Evolutionary conservation across 2,113 vertebrate species (phyloP).

Genomic region (Aramus guarauna): DNA sequence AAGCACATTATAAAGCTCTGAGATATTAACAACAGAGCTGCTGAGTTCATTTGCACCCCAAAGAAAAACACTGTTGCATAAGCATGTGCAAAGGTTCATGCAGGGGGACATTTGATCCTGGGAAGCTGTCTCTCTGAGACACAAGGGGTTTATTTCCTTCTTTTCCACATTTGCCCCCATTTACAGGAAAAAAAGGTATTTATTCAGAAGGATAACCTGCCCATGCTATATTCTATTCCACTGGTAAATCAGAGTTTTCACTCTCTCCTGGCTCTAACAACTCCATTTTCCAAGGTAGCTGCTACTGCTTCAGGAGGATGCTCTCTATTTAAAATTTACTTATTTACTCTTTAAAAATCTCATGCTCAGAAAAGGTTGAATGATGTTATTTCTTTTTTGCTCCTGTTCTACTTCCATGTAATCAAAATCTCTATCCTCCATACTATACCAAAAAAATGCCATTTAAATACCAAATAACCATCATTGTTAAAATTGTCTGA

Average conservation of each 20-base stretch:
- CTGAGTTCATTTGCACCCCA: not conserved
- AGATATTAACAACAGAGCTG: not conserved
- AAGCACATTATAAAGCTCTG: not conserved
- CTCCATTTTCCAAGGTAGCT: not conserved
- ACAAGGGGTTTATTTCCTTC: not conserved
- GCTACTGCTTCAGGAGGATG: not conserved
- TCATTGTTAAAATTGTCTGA: not conserved
- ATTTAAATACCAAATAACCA: not conserved
- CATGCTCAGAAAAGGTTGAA: not conserved
- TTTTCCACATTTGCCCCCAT: not conserved
- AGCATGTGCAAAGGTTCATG: not conserved
- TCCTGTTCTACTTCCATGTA: not conserved
- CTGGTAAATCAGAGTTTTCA: not conserved
- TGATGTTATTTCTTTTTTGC: not conserved
- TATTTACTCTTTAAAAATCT: not conserved
- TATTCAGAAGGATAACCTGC: not conserved
- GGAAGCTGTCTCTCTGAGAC: not conserved
- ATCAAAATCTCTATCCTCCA: not conserved
- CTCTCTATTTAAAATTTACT: not conserved
- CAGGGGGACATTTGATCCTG: not conserved
- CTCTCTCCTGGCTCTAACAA: not conserved
- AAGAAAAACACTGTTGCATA: not conserved
- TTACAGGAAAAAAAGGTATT: not conserved
- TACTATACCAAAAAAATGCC: accelerated
- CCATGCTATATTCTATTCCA: not conserved